phyloP scores from a whole-genome alignment of 2,888 invertebrate genomes.

The Polia nebulosa region DNA sequence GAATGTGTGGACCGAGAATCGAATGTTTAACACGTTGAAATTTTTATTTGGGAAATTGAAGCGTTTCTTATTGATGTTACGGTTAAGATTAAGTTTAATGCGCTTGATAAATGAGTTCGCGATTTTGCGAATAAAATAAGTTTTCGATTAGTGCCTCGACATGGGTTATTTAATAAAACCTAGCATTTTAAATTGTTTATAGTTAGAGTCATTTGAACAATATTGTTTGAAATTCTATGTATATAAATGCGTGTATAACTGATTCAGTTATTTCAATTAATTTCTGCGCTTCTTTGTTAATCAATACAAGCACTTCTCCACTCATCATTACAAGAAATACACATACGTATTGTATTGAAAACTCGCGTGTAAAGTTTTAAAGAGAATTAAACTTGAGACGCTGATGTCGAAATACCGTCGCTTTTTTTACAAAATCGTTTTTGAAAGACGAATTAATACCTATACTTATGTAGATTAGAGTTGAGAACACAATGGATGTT shows the following conservation, averaged over 20 bases:
- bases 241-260: neutral
- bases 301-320: slow-evolving; percentile 64
- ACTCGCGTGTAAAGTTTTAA: slow-evolving; percentile 72
- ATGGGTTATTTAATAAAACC: slow-evolving; percentile 34
- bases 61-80: slow-evolving; percentile 55
- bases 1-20: slow-evolving; percentile 68
- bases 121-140: slow-evolving; percentile 47
- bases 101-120: slow-evolving; percentile 52
- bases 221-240: neutral
- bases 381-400: slow-evolving; percentile 71
- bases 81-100: slow-evolving; percentile 48
- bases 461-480: slow-evolving; percentile 90
- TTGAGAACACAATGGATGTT: slow-evolving; percentile 85
- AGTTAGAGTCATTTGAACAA: neutral
- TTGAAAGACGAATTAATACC: slow-evolving; percentile 90
- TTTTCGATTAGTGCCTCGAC: slow-evolving; percentile 27
- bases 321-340: slow-evolving; percentile 68
- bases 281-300: neutral
- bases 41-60: slow-evolving; percentile 60
- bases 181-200: neutral
- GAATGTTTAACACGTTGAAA: slow-evolving; percentile 62
- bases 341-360: slow-evolving; percentile 84
- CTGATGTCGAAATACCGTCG: slow-evolving; percentile 81
- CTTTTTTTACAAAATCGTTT: slow-evolving; percentile 87
- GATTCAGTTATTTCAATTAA: neutral